A percentile compares a stretch with the other conserved stretches of the same genome.
Evolutionary conservation across 2,797 vertebrate genomes (phyloP).

Genomic region (Buphagus erythrorhynchus): DNA sequence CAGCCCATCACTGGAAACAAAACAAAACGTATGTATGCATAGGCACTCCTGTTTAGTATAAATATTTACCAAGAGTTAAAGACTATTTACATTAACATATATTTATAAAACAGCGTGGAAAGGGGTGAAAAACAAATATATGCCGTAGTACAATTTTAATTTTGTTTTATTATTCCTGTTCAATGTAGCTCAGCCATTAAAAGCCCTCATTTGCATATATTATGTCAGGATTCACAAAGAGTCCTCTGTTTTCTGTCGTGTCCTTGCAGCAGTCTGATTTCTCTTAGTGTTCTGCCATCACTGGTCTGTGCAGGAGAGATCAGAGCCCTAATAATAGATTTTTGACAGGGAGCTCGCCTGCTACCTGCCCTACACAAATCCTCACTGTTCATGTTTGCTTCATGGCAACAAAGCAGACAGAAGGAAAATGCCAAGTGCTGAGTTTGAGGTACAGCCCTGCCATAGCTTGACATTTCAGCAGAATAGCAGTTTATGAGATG

Average conservation of each 20-base stretch:
- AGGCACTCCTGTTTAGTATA: constrained; percentile 30
- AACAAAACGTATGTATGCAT: constrained; percentile 15
- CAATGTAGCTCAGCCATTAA: constrained; percentile 63
- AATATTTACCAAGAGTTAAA: constrained; percentile 43
- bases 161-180: constrained; percentile 62
- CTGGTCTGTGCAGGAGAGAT: constrained; percentile 78
- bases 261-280: constrained; percentile 61
- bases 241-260: constrained; percentile 45
- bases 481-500: constrained; percentile 83
- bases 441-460: constrained; percentile 81
- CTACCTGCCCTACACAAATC: constrained; percentile 84
- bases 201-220: constrained; percentile 73
- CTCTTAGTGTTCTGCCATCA: constrained; percentile 66
- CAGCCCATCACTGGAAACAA: background rate
- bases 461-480: constrained; percentile 84
- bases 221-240: constrained; percentile 71
- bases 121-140: constrained; percentile 29
- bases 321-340: constrained; percentile 85
- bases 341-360: constrained; percentile 81
- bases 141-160: constrained; percentile 47
- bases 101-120: constrained; percentile 31
- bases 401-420: constrained; percentile 83
- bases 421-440: constrained; percentile 84
- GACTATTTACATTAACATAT: constrained; percentile 33
- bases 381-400: constrained; percentile 83